Evolutionary conservation across 2,113 vertebrate species (phyloP).

Genomic region (Corythoichthys intestinalis): DNA sequence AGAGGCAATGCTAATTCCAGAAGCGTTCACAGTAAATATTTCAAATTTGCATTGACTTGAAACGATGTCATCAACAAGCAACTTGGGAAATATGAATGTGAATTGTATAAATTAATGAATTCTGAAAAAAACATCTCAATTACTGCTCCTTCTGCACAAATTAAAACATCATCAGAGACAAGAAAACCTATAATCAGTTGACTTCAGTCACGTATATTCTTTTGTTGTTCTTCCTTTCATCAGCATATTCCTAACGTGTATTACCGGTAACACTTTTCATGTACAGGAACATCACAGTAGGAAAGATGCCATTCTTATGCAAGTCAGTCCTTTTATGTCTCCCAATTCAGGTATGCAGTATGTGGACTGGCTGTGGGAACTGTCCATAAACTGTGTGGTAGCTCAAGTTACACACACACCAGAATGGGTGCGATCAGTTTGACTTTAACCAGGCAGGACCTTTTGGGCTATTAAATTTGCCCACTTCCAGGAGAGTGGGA

Average conservation of each 20-base stretch:
- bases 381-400: no score
- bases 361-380: no score
- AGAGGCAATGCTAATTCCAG: conserved; percentile 7
- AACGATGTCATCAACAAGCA: not conserved
- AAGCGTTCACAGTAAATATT: not conserved
- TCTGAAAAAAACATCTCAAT: conserved; percentile 1
- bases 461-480: no score
- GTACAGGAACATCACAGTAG: no score
- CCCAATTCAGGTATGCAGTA: no score
- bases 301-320: no score
- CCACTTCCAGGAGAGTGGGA: no score
- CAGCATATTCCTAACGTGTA: not conserved
- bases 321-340: no score
- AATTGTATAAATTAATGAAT: not conserved
- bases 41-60: conserved; percentile 9
- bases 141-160: not conserved
- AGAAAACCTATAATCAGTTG: not conserved
- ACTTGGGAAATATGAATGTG: not conserved
- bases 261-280: not conserved
- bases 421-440: no score
- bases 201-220: not conserved
- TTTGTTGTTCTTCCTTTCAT: not conserved
- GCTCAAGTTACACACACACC: no score
- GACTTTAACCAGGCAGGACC: no score
- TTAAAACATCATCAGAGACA: not conserved